These are phyloP conservation scores for Acromyrmex echinatior DNA, from an alignment of 1,140 invertebrate genomes.

Conservation along the genomic window DNA sequence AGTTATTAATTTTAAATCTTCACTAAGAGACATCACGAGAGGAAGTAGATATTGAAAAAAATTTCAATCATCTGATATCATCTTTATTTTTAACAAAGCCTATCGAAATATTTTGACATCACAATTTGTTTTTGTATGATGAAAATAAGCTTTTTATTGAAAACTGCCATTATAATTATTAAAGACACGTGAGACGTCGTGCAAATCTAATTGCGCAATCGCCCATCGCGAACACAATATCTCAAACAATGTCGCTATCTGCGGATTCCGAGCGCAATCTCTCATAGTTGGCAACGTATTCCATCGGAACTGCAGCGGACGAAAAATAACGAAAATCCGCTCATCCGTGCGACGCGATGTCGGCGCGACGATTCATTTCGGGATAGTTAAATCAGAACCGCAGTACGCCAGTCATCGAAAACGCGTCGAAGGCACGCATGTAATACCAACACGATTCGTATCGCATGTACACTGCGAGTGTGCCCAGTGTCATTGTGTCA, in stretches of 20 bases:
- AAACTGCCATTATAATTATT: neutral
- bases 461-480: constrained; percentile 2
- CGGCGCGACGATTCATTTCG: constrained; percentile 83
- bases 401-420: constrained; percentile 70
- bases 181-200: neutral
- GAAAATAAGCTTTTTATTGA: neutral
- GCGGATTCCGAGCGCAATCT: constrained; percentile 33
- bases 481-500: neutral
- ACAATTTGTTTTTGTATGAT: neutral
- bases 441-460: constrained; percentile 41
- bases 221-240: neutral
- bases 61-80: neutral
- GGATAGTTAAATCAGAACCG: constrained; percentile 79
- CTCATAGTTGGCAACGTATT: constrained; percentile 59
- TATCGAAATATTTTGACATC: too few species aligned
- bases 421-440: constrained; percentile 79
- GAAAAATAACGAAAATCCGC: constrained; percentile 77
- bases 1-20: neutral
- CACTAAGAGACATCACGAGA: neutral
- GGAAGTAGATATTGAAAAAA: neutral
- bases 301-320: constrained; percentile 34
- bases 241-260: constrained; percentile 30
- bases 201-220: constrained; percentile 28
- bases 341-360: constrained; percentile 77
- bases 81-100: neutral